Evolutionary conservation across 2,888 invertebrate genomes (phyloP), one percentile per base, ranked within the genome.

Genomic region (Listrodromus nycthemerus): DNA sequence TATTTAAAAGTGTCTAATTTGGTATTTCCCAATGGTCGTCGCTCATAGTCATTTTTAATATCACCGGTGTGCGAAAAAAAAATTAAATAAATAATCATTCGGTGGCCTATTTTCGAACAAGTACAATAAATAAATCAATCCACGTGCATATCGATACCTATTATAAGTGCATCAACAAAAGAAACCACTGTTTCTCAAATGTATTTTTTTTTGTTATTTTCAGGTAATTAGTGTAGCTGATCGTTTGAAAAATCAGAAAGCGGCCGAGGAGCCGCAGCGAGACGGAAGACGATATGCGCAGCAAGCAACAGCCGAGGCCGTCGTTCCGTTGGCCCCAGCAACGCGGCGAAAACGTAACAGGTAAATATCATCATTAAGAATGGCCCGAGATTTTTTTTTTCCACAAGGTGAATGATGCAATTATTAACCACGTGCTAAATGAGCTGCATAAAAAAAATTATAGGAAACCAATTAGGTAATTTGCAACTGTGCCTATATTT

Each of bases 281-380:
- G 95, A 95, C 89, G 90, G 92, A 89, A 92, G 92, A 89, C 92
- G 92, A 93, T 92, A 96, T 96, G 96, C 95, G 96, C 94, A 95
- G 95, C 94, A 96, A 95, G 94, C 96, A 96, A 94, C 96, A 96
- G 94, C 96, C 96, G 92, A 95, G 96, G 93, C 96, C 96, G 87
- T 95, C 95, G 91, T 96, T 95, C 93, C 95, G 96, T 93, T 95
- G 95, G 95, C 95, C 95, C 92, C 93, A 93, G 89, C 95, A 94
- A 94, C 94, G 95, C 91, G 95, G 95, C 94, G 95, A 95, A 94
- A 95, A 95, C 94, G 95, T 92, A 90, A 92, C 93, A 92, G 93
- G 93, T 93, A 93, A 93, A 93, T 93, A 93, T 91, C 2, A 65
- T 16, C 33, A 73, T 69, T 71, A 67, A 69, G 1, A 16, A 67